A percentile compares a stretch with the other conserved stretches of the same genome.
Conservation (phyloP, 2,797 vertebrate genomes). For the Xerus rutilus region DNA sequence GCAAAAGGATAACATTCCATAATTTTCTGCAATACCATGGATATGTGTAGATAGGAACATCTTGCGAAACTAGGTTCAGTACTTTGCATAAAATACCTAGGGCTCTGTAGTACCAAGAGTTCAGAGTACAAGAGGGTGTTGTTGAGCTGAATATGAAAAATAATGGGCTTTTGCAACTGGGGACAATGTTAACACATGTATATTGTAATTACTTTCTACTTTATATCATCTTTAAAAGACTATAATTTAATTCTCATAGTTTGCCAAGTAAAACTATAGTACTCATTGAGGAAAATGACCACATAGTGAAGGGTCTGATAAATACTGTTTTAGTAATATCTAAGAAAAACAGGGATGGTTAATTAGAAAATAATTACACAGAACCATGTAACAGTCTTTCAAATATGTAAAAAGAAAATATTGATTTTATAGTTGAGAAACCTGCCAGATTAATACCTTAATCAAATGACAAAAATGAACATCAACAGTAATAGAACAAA, state of each 20-base stretch:
- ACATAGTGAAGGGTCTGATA: not conserved
- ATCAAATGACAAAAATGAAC: slow-evolving; percentile 43
- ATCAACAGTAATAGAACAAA: slow-evolving; percentile 46
- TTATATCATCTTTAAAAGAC: slow-evolving; percentile 40
- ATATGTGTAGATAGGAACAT: slow-evolving; percentile 27
- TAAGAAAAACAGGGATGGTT: not conserved
- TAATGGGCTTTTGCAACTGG: slow-evolving; percentile 13
- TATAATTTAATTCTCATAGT: slow-evolving; percentile 28
- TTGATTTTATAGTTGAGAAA: slow-evolving; percentile 34
- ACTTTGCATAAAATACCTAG: slow-evolving; percentile 36
- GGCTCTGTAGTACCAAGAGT: slow-evolving; percentile 15
- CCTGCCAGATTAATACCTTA: slow-evolving; percentile 30
- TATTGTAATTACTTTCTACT: slow-evolving; percentile 14
- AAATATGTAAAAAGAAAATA: slow-evolving; percentile 55
- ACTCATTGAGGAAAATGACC: slow-evolving; percentile 6
- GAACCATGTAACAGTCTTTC: slow-evolving; percentile 30
- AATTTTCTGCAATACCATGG: slow-evolving; percentile 32
- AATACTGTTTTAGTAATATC: slow-evolving; percentile 43
- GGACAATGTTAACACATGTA: slow-evolving; percentile 50
- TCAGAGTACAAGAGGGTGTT: not conserved
- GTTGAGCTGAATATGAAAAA: slow-evolving; percentile 34
- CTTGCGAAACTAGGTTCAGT: slow-evolving; percentile 3
- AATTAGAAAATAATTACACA: slow-evolving; percentile 16
- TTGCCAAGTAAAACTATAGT: slow-evolving; percentile 28
- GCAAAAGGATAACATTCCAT: slow-evolving; percentile 35